These are phyloP conservation scores for Rhagonycha lutea DNA, from an alignment of 2,888 invertebrate species.

Conservation along the genomic window DNA sequence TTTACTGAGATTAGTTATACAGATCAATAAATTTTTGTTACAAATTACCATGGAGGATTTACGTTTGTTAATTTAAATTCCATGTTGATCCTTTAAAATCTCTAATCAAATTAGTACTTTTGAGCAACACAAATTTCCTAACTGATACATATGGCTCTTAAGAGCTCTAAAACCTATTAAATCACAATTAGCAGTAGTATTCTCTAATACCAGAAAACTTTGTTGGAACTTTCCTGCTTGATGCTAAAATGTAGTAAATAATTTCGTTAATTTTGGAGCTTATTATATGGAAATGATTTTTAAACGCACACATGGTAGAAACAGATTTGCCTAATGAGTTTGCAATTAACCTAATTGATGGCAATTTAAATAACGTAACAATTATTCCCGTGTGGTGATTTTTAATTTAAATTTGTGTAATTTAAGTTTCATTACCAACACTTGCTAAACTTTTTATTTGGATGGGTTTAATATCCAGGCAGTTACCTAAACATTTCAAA, in stretches of 20 bases:
- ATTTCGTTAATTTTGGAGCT: slow-evolving; percentile 21
- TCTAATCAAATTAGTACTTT: slow-evolving; percentile 25
- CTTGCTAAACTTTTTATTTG: neutral
- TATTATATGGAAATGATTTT: slow-evolving; percentile 21
- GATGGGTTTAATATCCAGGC: neutral
- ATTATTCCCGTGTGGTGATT: neutral
- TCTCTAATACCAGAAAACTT: slow-evolving; percentile 9
- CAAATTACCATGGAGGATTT: slow-evolving; percentile 6
- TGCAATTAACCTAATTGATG: slow-evolving; percentile 6
- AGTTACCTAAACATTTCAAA: slow-evolving; percentile 6
- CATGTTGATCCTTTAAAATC: slow-evolving; percentile 10
- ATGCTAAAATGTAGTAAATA: slow-evolving; percentile 9
- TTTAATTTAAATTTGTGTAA: neutral
- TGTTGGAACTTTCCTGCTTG: neutral
- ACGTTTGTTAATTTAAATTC: slow-evolving; percentile 5
- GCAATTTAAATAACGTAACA: slow-evolving; percentile 5
- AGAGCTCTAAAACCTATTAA: slow-evolving; percentile 23
- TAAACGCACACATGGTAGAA: slow-evolving; percentile 3
- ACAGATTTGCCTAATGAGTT: neutral
- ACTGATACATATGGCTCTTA: slow-evolving; percentile 27
- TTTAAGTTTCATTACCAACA: neutral
- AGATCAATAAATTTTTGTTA: slow-evolving; percentile 7
- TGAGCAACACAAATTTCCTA: slow-evolving; percentile 17
- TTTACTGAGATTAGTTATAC: slow-evolving; percentile 1
- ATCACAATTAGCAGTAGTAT: slow-evolving; percentile 24